Conservation (phyloP, 2,888 invertebrate genomes). For the Plutella xylostella region DNA sequence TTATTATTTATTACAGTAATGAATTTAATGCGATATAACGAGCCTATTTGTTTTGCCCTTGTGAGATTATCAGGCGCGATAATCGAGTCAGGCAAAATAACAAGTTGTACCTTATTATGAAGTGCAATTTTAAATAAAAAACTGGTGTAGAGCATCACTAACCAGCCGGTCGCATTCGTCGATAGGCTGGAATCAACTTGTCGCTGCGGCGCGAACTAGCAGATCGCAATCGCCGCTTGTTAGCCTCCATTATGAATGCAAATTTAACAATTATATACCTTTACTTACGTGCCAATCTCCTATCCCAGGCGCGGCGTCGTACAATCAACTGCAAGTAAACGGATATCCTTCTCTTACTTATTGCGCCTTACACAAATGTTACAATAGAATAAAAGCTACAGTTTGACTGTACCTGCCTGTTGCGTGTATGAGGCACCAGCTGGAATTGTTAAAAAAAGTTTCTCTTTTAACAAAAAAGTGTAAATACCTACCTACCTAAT, state of each 20-base stretch:
- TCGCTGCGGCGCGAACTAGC: constrained; percentile 49
- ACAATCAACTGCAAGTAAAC: too few species aligned
- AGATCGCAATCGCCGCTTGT: constrained; percentile 55
- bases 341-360: too few species aligned
- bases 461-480: not conserved
- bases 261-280: constrained; percentile 54
- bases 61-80: too few species aligned
- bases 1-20: too few species aligned
- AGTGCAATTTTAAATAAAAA: too few species aligned
- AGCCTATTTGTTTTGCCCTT: too few species aligned
- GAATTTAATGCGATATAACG: too few species aligned
- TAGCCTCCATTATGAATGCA: constrained; percentile 57
- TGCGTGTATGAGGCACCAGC: constrained; percentile 3
- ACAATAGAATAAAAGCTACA: too few species aligned
- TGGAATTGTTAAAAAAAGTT: not conserved
- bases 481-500: not conserved
- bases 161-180: constrained; percentile 24
- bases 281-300: constrained; percentile 22
- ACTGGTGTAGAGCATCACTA: constrained; percentile 23
- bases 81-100: too few species aligned
- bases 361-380: too few species aligned
- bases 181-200: constrained; percentile 44
- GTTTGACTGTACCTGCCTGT: not conserved
- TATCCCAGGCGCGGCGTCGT: constrained; percentile 27
- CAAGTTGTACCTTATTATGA: too few species aligned